Base-by-base conservation (phyloP, 2,888 invertebrate genomes). In the Mimas tiliae region DNA sequence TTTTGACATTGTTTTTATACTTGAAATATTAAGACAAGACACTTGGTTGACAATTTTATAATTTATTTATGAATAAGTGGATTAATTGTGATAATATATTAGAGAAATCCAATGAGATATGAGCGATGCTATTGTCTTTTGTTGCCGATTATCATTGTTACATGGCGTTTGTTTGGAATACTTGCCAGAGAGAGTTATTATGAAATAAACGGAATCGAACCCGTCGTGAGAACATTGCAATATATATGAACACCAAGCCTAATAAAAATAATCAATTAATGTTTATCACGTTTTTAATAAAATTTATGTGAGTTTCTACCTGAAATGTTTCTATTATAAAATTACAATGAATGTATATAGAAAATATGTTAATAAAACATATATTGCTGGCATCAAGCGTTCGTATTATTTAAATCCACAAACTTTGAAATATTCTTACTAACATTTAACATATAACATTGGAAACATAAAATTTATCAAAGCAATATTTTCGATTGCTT, bases 51-150 rank as follows among this genome's bases (percentile, higher is more conserved):
- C 90, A 87, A 89, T 89, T 91, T 88, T 88, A 88, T 92, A 90
- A 92, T 93, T 93, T 91, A 91, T 93, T 91, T 91, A 90, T 88
- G 69, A 80, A 84, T 91, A 91, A 91, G 93, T 93, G 91, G 87
- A 90, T 90, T 89, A 82, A 87, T 89, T 92, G 93, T 93, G 92
- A 93, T 91, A 90, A 74, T 89, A 81, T 87, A 85, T 85, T 85
- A 85, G 87, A 83, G 72, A 80, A 83, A 87, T 83, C 83, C 83
- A 68, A 83, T 84, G 79, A 88, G 84, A 80, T 81, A 86, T 86
- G 76, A 88, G 84, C 80, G 81, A 86, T 86, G 76, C 72, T 76
- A 74, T 79, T 80, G 75, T 83, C 68, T 84, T 89, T 76, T 80
- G 83, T 88, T 88, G 87, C 83, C 70, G 75, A 73, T 74, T 72